A percentile compares a stretch with the other conserved stretches of the same genome.
phyloP scores from a whole-genome alignment of 2,888 invertebrate species.

The Sarcophaga subvicina region DNA sequence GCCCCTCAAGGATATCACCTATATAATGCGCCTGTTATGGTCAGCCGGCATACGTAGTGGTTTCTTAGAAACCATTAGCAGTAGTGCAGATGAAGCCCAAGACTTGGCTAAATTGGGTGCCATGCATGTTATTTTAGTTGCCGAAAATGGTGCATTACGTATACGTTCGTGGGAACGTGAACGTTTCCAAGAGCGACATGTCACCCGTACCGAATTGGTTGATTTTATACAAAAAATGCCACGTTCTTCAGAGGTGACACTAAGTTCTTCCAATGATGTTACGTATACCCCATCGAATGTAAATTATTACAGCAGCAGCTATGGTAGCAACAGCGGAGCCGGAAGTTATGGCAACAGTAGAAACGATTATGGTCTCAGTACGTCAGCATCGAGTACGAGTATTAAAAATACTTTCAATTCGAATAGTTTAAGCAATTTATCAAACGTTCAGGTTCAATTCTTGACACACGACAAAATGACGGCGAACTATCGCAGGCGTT shows the following conservation, averaged over 20 bases:
- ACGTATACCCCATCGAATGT: conserved; percentile 69
- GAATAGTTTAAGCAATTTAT: conserved; percentile 76
- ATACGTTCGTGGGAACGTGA: conserved; percentile 85
- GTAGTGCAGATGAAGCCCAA: conserved; percentile 86
- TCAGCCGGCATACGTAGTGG: conserved; percentile 86
- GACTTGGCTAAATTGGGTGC: conserved; percentile 85
- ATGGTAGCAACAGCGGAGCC: conserved; percentile 46
- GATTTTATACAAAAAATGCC: conserved; percentile 88
- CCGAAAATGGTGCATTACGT: conserved; percentile 79
- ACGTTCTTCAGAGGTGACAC: conserved; percentile 81
- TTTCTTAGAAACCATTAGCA: conserved; percentile 83
- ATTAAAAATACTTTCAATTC: conserved; percentile 77
- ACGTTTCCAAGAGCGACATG: conserved; percentile 85
- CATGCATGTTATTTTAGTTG: conserved; percentile 84
- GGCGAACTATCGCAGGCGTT: conserved; percentile 85
- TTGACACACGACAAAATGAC: conserved; percentile 86
- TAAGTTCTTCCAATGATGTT: conserved; percentile 74
- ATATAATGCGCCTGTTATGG: conserved; percentile 87
- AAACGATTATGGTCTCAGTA: conserved; percentile 73
- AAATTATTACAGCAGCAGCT: conserved; percentile 57
- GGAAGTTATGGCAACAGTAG: conserved; percentile 69
- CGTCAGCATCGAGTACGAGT: conserved; percentile 73
- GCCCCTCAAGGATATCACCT: conserved; percentile 83
- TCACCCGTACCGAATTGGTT: conserved; percentile 85
- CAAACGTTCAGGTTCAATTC: conserved; percentile 85